Evolutionary conservation across 2,113 vertebrate species (phyloP).

Genomic region (Neolamprologus brichardi): DNA sequence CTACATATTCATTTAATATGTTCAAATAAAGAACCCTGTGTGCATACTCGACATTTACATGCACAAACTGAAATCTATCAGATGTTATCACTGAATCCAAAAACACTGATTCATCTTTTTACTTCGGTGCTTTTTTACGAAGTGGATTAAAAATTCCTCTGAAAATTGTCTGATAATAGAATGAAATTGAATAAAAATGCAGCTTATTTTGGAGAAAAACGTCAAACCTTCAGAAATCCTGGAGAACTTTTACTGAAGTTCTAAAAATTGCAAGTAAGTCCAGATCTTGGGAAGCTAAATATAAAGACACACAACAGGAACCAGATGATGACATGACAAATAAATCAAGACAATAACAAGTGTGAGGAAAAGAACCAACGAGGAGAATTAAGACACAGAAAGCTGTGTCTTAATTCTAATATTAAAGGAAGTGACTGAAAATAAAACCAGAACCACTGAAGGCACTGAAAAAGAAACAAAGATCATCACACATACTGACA

Average conservation of each 20-base stretch:
- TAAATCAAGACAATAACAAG: neutral
- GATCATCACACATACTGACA: neutral
- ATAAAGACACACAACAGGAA: neutral
- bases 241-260: neutral
- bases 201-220: neutral
- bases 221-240: neutral
- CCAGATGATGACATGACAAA: neutral
- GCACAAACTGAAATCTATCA: neutral
- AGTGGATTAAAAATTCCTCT: neutral
- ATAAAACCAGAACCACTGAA: neutral
- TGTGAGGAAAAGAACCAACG: neutral
- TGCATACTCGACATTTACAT: neutral
- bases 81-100: neutral
- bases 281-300: rapidly evolving
- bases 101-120: neutral
- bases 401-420: neutral
- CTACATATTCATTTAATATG: neutral
- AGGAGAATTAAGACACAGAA: neutral
- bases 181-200: neutral
- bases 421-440: neutral
- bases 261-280: neutral
- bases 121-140: neutral
- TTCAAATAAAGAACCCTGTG: neutral
- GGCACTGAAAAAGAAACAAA: neutral
- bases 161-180: neutral